These are phyloP conservation scores for Vannuccia rotundouncinata DNA, from an alignment of 2,888 invertebrate genomes.

Conservation along the genomic window DNA sequence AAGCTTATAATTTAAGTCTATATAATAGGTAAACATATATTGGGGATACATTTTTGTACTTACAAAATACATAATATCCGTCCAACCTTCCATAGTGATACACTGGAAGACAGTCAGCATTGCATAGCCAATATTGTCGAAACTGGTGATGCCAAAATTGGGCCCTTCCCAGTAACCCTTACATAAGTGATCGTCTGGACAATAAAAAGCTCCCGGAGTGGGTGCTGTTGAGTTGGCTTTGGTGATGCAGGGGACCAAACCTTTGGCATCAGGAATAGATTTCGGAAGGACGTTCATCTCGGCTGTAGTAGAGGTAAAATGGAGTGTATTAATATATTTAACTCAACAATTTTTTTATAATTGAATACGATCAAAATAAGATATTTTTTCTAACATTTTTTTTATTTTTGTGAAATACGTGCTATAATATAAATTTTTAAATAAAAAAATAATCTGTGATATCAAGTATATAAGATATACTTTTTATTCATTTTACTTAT, in stretches of 20 bases:
- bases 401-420: no score
- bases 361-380: no score
- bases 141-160: conserved; percentile 95
- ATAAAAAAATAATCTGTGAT: no score
- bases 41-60: conserved; percentile 48
- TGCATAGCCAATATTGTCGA: conserved; percentile 99
- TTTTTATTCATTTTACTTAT: no score
- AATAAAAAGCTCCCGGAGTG: conserved; percentile 41
- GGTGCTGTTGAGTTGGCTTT: conserved; percentile 9
- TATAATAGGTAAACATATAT: not conserved
- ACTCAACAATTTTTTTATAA: no score
- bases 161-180: conserved; percentile 51
- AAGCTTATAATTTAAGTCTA: not conserved
- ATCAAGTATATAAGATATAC: no score
- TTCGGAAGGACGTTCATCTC: conserved; percentile 35
- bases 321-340: no score
- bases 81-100: conserved; percentile 99
- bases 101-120: conserved; percentile 99
- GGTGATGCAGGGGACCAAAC: conserved; percentile 37
- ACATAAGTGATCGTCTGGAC: conserved; percentile 49
- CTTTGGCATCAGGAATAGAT: conserved; percentile 27
- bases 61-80: conserved; percentile 98
- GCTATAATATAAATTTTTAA: no score
- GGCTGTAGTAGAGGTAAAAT: not conserved
- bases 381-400: no score